A percentile compares a stretch with the other conserved stretches of the same genome.
phyloP scores from a whole-genome alignment of 2,113 vertebrate species.

The Trogon melanurus region DNA sequence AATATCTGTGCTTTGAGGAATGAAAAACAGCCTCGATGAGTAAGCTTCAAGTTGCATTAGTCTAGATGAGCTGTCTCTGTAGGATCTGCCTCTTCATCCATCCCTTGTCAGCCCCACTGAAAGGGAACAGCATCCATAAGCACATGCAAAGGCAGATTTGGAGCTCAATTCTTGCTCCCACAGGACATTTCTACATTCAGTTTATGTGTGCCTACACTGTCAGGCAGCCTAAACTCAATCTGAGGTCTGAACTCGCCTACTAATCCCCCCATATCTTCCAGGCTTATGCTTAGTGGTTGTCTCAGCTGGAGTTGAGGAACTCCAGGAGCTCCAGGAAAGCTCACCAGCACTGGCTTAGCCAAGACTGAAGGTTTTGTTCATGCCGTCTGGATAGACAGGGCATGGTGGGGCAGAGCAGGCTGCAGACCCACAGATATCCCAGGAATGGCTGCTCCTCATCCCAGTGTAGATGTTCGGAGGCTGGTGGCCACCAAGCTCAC shows the following conservation, averaged over 20 bases:
- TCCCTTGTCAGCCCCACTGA: not conserved
- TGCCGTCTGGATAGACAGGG: not conserved
- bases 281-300: not conserved
- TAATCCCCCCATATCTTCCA: not conserved
- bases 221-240: not conserved
- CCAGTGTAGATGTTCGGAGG: not conserved
- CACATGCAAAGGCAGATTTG: rapidly evolving
- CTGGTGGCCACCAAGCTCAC: not conserved
- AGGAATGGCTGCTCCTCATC: not conserved
- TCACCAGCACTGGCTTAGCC: not conserved
- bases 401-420: not conserved
- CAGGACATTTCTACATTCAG: not conserved
- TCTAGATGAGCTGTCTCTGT: not conserved
- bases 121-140: not conserved
- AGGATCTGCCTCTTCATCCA: not conserved
- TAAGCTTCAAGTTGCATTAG: not conserved
- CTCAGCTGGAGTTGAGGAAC: not conserved
- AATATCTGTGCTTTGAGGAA: not conserved
- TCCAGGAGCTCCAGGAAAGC: not conserved
- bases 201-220: not conserved
- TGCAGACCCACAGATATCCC: not conserved
- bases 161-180: not conserved
- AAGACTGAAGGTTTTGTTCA: not conserved
- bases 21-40: not conserved
- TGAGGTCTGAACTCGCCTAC: not conserved